phyloP scores from a whole-genome alignment of 2,113 vertebrate species.

The Xenopus borealis region DNA sequence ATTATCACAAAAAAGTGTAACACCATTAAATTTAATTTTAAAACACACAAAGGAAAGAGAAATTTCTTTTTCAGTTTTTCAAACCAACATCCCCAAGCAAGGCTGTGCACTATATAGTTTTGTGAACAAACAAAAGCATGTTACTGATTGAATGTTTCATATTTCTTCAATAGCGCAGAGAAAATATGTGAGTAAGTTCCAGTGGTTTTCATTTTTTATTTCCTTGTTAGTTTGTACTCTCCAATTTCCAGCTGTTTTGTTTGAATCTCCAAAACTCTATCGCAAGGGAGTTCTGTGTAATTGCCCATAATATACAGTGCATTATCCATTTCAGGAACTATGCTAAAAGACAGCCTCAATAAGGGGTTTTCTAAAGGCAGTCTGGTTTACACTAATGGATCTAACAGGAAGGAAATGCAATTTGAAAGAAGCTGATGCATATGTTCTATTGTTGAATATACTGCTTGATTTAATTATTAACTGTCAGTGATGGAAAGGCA shows the following conservation, averaged over 20 bases:
- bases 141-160: constrained; percentile 40
- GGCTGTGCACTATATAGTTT: background rate
- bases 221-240: constrained; percentile 68
- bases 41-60: too few relatives aligned
- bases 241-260: constrained; percentile 81
- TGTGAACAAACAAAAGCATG: background rate
- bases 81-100: too few relatives aligned
- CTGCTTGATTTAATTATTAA: constrained; percentile 95
- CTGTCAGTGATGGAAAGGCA: constrained; percentile 81
- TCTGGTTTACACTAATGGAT: constrained; percentile 88
- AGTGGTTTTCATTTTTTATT: constrained; percentile 53
- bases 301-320: constrained; percentile 86
- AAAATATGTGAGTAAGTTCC: constrained; percentile 13
- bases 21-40: too few relatives aligned
- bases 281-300: constrained; percentile 82
- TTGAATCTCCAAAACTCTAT: constrained; percentile 76
- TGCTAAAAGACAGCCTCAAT: constrained; percentile 83
- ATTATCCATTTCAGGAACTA: constrained; percentile 85
- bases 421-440: constrained; percentile 93
- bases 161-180: constrained; percentile 52
- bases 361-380: constrained; percentile 84
- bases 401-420: constrained; percentile 92
- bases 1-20: too few relatives aligned
- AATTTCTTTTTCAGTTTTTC: too few relatives aligned
- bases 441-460: constrained; percentile 86